Evolutionary conservation across 1,140 invertebrate species (phyloP).

Genomic region (Heliconius congener): DNA sequence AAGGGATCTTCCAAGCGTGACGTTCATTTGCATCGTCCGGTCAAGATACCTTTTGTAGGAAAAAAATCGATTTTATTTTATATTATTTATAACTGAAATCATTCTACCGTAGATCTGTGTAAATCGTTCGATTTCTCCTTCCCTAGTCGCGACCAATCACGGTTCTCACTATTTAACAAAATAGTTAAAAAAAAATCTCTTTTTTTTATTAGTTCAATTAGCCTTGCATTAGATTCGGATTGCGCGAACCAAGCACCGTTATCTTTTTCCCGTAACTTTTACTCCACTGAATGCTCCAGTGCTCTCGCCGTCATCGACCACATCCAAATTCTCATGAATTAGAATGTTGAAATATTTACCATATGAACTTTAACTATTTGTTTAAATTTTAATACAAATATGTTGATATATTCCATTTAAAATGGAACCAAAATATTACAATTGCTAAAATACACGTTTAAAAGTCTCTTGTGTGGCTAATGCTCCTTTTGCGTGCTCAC

Average conservation of each 20-base stretch:
- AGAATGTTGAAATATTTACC: background rate
- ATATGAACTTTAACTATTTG: background rate
- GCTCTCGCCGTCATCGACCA: background rate
- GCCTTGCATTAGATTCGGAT: slow-evolving; percentile 24
- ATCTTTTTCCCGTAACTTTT: slow-evolving; percentile 22
- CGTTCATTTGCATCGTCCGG: slow-evolving; percentile 31
- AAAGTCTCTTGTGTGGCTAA: background rate
- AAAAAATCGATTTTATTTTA: slow-evolving; percentile 34
- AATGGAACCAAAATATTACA: slow-evolving; percentile 2
- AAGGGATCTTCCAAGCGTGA: slow-evolving; percentile 22
- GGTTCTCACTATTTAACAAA: background rate
- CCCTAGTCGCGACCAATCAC: background rate
- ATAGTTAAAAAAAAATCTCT: background rate
- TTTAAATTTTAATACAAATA: background rate
- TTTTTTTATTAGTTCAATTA: slow-evolving; percentile 22
- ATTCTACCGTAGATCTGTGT: slow-evolving; percentile 25
- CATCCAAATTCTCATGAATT: slow-evolving; percentile 1
- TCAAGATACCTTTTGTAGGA: slow-evolving; percentile 25
- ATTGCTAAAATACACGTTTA: slow-evolving; percentile 10
- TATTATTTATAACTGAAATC: slow-evolving; percentile 25
- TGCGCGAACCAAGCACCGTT: slow-evolving; percentile 22
- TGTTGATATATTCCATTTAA: slow-evolving; percentile 10
- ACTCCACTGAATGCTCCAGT: slow-evolving; percentile 17
- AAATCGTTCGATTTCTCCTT: slow-evolving; percentile 11
- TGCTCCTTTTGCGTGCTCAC: slow-evolving; percentile 13